A percentile compares a stretch with the other conserved stretches of the same genome.
Evolutionary conservation across 2,888 invertebrate species (phyloP).

Genomic region (Agrochola litura): DNA sequence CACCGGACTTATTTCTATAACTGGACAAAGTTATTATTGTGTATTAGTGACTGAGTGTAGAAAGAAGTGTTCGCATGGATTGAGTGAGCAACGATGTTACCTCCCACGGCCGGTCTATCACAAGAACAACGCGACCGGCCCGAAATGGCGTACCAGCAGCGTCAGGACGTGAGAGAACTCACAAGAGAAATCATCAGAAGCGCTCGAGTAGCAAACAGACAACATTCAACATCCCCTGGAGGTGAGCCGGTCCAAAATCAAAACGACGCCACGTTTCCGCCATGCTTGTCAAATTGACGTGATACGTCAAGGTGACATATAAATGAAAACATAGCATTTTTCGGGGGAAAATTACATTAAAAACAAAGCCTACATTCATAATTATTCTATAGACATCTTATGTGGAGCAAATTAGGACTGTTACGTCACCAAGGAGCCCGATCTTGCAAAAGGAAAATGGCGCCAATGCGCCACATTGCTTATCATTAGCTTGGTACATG

Average conservation of each 20-base stretch:
- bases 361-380: constrained; percentile 67
- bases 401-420: constrained; percentile 76
- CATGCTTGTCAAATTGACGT: constrained; percentile 90
- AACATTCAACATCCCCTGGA: constrained; percentile 87
- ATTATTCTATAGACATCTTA: constrained; percentile 60
- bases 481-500: constrained; percentile 60
- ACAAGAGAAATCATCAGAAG: constrained; percentile 88
- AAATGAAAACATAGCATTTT: constrained; percentile 86
- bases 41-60: constrained; percentile 74
- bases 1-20: constrained; percentile 59
- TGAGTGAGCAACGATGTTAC: constrained; percentile 87
- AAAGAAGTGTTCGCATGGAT: constrained; percentile 83
- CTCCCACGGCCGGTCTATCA: constrained; percentile 88
- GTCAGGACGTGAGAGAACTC: constrained; percentile 87
- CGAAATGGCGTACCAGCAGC: constrained; percentile 88
- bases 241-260: constrained; percentile 84
- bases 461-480: constrained; percentile 83
- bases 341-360: constrained; percentile 71
- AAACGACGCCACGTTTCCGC: constrained; percentile 90
- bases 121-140: constrained; percentile 87
- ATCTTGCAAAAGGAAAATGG: constrained; percentile 88
- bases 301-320: constrained; percentile 90
- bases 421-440: constrained; percentile 86
- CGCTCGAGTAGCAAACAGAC: constrained; percentile 84
- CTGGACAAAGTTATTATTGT: constrained; percentile 68